Conservation (phyloP, 2,113 vertebrate genomes). For the Lophura nycthemera region DNA sequence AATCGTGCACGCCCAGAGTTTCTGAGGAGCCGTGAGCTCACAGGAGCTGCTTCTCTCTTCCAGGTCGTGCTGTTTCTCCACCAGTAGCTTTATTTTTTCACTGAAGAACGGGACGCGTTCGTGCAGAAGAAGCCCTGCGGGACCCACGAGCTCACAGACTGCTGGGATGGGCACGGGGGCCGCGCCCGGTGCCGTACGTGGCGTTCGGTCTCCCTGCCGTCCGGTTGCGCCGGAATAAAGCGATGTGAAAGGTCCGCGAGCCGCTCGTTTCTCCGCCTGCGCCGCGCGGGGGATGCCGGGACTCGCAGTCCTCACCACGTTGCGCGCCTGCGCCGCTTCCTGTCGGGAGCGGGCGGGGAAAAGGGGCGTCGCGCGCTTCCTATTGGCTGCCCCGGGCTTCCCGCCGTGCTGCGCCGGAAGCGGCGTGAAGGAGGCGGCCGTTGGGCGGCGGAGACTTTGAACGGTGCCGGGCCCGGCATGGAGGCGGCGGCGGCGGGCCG, state of each 20-base stretch:
- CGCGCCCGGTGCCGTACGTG: not conserved
- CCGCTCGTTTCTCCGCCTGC: not conserved
- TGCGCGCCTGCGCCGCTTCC: rapidly evolving
- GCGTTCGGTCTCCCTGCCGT: too few relatives aligned
- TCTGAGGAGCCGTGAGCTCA: not conserved
- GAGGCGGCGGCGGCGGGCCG: not conserved
- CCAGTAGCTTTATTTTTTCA: constrained; percentile 10
- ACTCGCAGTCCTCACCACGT: rapidly evolving
- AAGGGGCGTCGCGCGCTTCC: rapidly evolving
- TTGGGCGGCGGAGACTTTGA: constrained; percentile 50
- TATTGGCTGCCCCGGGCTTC: not conserved
- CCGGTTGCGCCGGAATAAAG: not conserved
- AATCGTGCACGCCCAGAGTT: not conserved
- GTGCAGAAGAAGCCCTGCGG: not conserved
- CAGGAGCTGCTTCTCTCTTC: not conserved
- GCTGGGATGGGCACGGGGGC: too few relatives aligned
- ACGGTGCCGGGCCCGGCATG: constrained; percentile 13
- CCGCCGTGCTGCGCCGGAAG: constrained; percentile 13
- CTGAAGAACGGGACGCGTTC: not conserved
- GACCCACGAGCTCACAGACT: not conserved
- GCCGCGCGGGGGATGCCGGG: not conserved
- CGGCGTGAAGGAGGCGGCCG: not conserved
- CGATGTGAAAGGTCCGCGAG: not conserved
- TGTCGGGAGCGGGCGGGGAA: not conserved
- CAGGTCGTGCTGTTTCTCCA: constrained; percentile 14